Evolutionary conservation across 1,140 invertebrate genomes (phyloP), one percentile per base, ranked within the genome.

Genomic region (Bathynomus jamesi): DNA sequence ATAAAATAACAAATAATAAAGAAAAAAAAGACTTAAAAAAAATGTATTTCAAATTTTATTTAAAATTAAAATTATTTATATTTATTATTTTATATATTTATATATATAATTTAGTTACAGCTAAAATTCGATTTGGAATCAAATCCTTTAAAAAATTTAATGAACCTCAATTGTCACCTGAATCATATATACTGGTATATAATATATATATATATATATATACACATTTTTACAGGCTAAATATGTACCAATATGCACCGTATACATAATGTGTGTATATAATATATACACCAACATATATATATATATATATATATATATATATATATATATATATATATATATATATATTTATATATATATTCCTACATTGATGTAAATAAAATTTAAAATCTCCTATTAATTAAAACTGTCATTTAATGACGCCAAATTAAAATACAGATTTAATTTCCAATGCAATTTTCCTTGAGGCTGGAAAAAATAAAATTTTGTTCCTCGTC

Each of bases 131-230:
- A 62, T 27, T 11, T 62, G 24, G 8, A 62, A 11, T 11, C 24
- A 62, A 8, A 62, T 62, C 8, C 24, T 11, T 62, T 8, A 11
- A 62, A 8, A 62, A 11, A 62, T 62, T 11, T 62, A 62, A n/a
- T n/a, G n/a, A n/a, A n/a, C n/a, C n/a, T n/a, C 24, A 62, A 11
- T 11, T 62, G 24, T 62, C 8, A 11, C 8, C 24, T 11, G 8
- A 62, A 11, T 11, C 24, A 27, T 62, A 27, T 62, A 62, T 62
- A 62, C 24, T 11, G 8, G 24, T 62, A 62, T 62, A 62, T 62
- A 62, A 8, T 62, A 62, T 62, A 62, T 62, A 62, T 62, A 62
- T 62, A 62, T 62, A 62, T 62, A 62, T 62, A 62, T 62, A 62
- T 62, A 62, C 21, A 62, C 24, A 62, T 62, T 8, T 40, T 8